Evolutionary conservation across 2,113 vertebrate species (phyloP).

Genomic region (Phylloscopus trochiloides): DNA sequence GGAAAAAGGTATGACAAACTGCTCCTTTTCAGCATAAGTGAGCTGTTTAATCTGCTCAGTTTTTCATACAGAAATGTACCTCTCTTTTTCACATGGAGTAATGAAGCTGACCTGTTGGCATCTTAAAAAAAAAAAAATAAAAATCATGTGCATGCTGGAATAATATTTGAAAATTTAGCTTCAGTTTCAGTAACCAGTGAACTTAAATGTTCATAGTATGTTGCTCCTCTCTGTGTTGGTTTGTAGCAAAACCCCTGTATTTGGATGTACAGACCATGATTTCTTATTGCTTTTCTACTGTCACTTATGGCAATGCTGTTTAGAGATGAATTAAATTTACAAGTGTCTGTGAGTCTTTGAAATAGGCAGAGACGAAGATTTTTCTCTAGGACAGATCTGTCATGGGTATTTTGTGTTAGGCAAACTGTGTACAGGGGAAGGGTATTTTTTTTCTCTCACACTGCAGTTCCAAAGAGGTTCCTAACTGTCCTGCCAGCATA

Average conservation of each 20-base stretch:
- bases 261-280: background rate
- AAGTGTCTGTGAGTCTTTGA: background rate
- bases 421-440: background rate
- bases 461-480: background rate
- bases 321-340: background rate
- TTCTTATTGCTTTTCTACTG: background rate
- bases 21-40: background rate
- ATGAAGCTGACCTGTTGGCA: background rate
- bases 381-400: background rate
- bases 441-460: background rate
- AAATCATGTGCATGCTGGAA: background rate
- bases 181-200: background rate
- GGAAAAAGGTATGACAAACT: background rate
- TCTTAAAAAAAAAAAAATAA: background rate
- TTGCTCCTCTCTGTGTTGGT: background rate
- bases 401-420: background rate
- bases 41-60: background rate
- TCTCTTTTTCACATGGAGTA: background rate
- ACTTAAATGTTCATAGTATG: background rate
- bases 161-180: background rate
- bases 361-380: background rate
- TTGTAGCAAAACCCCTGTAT: background rate
- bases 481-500: background rate
- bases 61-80: background rate
- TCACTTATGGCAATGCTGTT: background rate